A percentile compares a stretch with the other conserved stretches of the same genome.
phyloP scores from a whole-genome alignment of 2,888 invertebrate genomes.

The Uropetala carovei region DNA sequence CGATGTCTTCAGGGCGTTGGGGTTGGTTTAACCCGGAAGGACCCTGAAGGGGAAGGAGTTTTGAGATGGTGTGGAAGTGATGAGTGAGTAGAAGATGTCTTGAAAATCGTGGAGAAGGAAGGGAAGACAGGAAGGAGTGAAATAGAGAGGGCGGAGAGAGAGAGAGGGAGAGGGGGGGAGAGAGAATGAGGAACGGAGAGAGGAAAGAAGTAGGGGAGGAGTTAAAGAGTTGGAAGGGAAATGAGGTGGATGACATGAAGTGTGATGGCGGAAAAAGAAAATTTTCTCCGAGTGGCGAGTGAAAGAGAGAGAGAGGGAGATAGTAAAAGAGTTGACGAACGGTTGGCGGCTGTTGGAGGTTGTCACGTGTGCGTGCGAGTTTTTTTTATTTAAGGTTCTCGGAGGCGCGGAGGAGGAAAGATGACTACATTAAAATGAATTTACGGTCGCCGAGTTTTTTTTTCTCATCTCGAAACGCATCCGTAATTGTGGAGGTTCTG shows the following conservation, averaged over 20 bases:
- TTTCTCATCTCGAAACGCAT: background rate
- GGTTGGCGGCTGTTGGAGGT: constrained; percentile 6
- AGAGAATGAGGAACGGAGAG: background rate
- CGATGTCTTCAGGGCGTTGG: background rate
- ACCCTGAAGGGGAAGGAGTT: background rate
- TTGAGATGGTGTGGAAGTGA: constrained; percentile 7
- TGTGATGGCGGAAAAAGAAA: constrained; percentile 41
- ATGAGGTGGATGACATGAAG: constrained; percentile 52
- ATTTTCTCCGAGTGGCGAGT: constrained; percentile 31
- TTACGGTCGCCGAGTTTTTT: background rate
- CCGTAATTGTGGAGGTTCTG: background rate
- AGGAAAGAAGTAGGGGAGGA: background rate
- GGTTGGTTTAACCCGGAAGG: constrained; percentile 31
- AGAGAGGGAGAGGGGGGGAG: background rate
- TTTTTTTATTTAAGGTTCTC: background rate
- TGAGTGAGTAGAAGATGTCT: constrained; percentile 23
- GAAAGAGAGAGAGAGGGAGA: background rate
- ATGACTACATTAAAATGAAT: constrained; percentile 29
- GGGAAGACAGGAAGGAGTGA: background rate
- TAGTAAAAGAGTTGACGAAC: constrained; percentile 41
- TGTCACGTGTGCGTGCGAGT: background rate
- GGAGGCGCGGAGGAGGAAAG: constrained; percentile 18
- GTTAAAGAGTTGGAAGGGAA: background rate
- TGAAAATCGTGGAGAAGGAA: background rate
- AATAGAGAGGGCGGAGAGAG: background rate